Evolutionary conservation across 2,888 invertebrate species (phyloP), one percentile per base, ranked within the genome.

Genomic region (Brachyopa scutellaris): DNA sequence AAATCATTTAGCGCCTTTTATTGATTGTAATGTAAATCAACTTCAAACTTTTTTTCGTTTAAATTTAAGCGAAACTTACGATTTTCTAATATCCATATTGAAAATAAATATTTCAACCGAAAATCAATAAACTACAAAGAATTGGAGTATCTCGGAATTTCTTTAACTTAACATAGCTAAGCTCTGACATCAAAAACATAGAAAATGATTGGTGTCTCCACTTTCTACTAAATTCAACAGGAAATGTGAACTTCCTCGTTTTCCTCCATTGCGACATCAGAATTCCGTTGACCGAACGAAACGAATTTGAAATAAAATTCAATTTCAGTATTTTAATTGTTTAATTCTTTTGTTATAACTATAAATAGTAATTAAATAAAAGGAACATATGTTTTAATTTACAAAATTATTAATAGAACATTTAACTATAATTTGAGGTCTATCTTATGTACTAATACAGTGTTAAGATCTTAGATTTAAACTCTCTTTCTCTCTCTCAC

Each of bases 331-430:
- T 51, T 70, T 38, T 11, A 29, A 42, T 23, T 33, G 17, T 55
- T 67, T 53, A 64, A 40, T 64, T 51, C 31, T 55, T 49, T 73
- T 17, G 17, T 62, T 73, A 55, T 47, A 8, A 47, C 36, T 69
- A 47, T n/a, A 45, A 59, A 55, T 55, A 53, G n/a, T 67, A 66
- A 57, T 76, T 67, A 76, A 82, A 53, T 66, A 72, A 76, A 82
- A 82, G 82, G 82, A 82, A 82, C 82, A 82, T 77, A 57, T 36
- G 57, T 64, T 80, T 80, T 64, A 80, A 77, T 72, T 82, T 82
- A 82, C 76, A 82, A 82, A 82, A 77, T 40, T 82, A 82, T 53
- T 59, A 23, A 74, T 36, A 70, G 62, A 82, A 82, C 77, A 77
- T 53, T 72, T 40, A 76, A 76, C 53, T 82, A 70, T n/a, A n/a